A percentile compares a stretch with the other conserved stretches of the same genome.
These are phyloP conservation scores for Nysson spinosus DNA, from an alignment of 2,888 invertebrate genomes.

Conservation along the genomic window DNA sequence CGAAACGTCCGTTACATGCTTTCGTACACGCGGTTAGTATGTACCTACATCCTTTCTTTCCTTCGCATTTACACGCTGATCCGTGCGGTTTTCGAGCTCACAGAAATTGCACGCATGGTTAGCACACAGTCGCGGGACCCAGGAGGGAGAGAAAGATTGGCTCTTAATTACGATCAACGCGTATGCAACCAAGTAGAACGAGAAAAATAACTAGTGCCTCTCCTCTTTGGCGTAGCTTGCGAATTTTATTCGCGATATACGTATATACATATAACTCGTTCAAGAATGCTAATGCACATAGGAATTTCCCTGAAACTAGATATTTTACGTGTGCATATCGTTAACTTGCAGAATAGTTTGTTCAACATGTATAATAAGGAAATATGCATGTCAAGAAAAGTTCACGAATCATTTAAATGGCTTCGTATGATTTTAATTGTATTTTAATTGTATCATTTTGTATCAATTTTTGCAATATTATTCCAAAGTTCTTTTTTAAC, in stretches of 20 bases:
- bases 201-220: slow-evolving; percentile 48
- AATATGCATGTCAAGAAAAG: too few relatives aligned
- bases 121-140: not conserved
- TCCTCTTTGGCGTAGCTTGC: slow-evolving; percentile 38
- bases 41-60: slow-evolving; percentile 42
- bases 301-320: too few relatives aligned
- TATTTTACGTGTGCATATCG: too few relatives aligned
- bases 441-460: too few relatives aligned
- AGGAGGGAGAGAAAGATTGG: slow-evolving; percentile 27
- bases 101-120: slow-evolving; percentile 16
- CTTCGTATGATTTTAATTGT: too few relatives aligned
- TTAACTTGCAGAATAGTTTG: too few relatives aligned
- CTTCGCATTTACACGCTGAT: slow-evolving; percentile 16
- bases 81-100: slow-evolving; percentile 29
- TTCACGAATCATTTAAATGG: too few relatives aligned
- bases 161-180: slow-evolving; percentile 55
- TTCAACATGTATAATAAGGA: too few relatives aligned
- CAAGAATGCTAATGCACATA: too few relatives aligned
- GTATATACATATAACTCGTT: too few relatives aligned
- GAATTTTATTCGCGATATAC: slow-evolving; percentile 57
- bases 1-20: slow-evolving; percentile 41
- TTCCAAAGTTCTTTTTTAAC: too few relatives aligned
- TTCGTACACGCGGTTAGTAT: slow-evolving; percentile 33
- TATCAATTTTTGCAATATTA: too few relatives aligned
- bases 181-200: slow-evolving; percentile 52